These are phyloP conservation scores for Calephelis perditalis DNA, from an alignment of 2,888 invertebrate species.

Conservation along the genomic window DNA sequence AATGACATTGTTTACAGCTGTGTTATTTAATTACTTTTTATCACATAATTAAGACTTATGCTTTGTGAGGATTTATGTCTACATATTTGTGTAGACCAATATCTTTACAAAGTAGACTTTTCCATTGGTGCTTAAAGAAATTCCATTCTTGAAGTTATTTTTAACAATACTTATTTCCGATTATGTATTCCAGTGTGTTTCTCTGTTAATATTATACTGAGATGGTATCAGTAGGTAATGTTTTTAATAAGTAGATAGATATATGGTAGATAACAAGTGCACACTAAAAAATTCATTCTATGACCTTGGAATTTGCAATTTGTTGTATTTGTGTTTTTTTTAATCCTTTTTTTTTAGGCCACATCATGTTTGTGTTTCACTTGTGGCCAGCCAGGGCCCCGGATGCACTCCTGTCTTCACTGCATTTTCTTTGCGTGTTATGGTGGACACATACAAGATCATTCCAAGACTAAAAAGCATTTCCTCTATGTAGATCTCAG, in stretches of 20 bases:
- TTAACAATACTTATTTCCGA: no score
- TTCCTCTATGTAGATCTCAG: conserved; percentile 90
- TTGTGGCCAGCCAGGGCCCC: conserved; percentile 87
- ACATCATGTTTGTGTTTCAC: conserved; percentile 89
- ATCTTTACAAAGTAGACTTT: no score
- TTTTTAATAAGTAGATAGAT: no score
- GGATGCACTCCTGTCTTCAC: conserved; percentile 90
- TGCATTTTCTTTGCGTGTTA: conserved; percentile 97
- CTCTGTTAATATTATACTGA: no score
- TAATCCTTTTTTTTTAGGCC: conserved; percentile 75
- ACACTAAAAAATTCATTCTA: background rate
- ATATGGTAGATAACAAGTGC: no score
- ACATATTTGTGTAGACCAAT: no score
- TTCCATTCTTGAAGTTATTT: no score
- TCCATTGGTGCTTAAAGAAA: no score
- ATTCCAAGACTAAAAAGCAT: conserved; percentile 89
- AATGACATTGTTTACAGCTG: no score
- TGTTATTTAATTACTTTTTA: conserved; percentile 1
- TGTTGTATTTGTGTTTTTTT: background rate
- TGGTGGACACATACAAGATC: conserved; percentile 90
- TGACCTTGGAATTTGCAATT: background rate
- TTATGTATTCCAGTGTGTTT: no score
- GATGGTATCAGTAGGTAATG: no score
- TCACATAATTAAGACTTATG: background rate
- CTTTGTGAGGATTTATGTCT: no score